A percentile compares a stretch with the other conserved stretches of the same genome.
phyloP scores from a whole-genome alignment of 1,140 invertebrate species.

The Stegodyphus mimosarum region DNA sequence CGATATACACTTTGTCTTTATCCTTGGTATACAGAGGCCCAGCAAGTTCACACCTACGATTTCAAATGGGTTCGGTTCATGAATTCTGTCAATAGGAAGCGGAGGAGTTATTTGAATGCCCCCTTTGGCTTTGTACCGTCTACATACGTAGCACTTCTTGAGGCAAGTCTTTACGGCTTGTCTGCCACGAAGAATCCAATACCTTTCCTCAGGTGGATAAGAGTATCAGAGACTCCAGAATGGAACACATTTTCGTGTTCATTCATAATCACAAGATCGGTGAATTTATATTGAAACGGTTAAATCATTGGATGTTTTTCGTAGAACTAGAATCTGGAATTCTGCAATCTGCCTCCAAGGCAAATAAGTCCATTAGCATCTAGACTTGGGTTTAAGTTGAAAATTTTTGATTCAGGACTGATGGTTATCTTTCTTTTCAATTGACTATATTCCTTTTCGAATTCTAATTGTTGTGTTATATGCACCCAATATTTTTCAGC shows the following conservation, averaged over 20 bases:
- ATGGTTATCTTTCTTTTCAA: too few species aligned
- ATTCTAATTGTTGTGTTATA: too few species aligned
- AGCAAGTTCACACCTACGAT: conserved; percentile 2
- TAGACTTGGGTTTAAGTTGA: not conserved
- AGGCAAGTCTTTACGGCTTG: conserved; percentile 7
- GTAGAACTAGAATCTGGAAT: not conserved
- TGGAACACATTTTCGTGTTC: conserved; percentile 19
- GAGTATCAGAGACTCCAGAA: not conserved
- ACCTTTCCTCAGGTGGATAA: not conserved
- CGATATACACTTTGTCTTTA: not conserved
- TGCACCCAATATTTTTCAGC: too few species aligned
- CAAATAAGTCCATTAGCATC: not conserved
- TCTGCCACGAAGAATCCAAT: conserved; percentile 1
- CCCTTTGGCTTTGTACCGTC: conserved; percentile 5
- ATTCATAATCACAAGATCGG: not conserved
- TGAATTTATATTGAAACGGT: not conserved
- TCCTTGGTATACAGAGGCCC: conserved; percentile 2
- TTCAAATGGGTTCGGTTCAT: not conserved
- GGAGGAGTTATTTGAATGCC: conserved; percentile 19
- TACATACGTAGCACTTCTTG: conserved; percentile 6
- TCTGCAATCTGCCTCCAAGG: conserved; percentile 3
- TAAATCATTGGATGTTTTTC: conserved; percentile 17
- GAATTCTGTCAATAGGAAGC: conserved; percentile 1
- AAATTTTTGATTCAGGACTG: too few species aligned
- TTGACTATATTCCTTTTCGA: too few species aligned